Percentiles rank a stretch among this genome's conserved stretches.
These are phyloP conservation scores for Drosophila macrospina DNA, from an alignment of 2,888 invertebrate genomes.

Conservation along the genomic window DNA sequence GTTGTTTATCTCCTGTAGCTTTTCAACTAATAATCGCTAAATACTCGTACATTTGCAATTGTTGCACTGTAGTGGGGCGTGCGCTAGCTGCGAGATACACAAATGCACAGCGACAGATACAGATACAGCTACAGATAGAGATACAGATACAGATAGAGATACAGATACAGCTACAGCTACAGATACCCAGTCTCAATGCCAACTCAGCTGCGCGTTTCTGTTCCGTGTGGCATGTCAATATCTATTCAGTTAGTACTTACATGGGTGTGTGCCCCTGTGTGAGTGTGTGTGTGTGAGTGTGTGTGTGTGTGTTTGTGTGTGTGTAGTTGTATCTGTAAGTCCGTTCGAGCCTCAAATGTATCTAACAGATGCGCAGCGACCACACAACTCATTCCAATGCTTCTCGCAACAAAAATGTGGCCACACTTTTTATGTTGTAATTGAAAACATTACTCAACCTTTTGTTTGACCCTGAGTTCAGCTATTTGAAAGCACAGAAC, in stretches of 20 bases:
- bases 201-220: constrained; percentile 76
- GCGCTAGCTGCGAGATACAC: constrained; percentile 40
- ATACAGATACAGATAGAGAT: not conserved
- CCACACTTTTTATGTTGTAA: constrained; percentile 34
- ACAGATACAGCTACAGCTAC: constrained; percentile 32
- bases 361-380: constrained; percentile 58
- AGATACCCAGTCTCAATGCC: constrained; percentile 68
- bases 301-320: constrained; percentile 27
- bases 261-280: constrained; percentile 16
- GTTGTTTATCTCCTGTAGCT: constrained; percentile 28
- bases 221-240: constrained; percentile 79
- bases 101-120: constrained; percentile 30
- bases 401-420: constrained; percentile 16
- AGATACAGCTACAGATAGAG: constrained; percentile 32
- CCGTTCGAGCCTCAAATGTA: constrained; percentile 43
- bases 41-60: constrained; percentile 67
- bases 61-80: constrained; percentile 64
- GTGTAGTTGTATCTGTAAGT: constrained; percentile 41
- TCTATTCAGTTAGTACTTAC: constrained; percentile 46
- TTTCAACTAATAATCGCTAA: constrained; percentile 72
- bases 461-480: constrained; percentile 40
- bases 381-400: constrained; percentile 4
- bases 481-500: constrained; percentile 15
- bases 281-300: constrained; percentile 28
- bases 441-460: constrained; percentile 17